Evolutionary conservation across 2,113 vertebrate genomes (phyloP), one percentile per base, ranked within the genome.

Genomic region (Catharus bicknelli): DNA sequence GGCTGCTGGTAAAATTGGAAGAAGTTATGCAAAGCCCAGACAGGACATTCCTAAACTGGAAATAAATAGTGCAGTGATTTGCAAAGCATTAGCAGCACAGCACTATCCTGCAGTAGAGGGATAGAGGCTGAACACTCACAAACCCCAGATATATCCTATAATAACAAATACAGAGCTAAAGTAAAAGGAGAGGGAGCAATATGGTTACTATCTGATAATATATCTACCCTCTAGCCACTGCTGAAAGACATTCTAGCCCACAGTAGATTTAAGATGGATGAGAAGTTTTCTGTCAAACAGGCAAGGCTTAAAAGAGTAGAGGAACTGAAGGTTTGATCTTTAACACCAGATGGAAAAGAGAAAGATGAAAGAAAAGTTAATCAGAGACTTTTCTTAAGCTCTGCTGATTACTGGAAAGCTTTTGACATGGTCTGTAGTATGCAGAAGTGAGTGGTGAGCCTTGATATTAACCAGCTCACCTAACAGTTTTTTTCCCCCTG

Each of bases 321-420:
- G 93, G 91, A 96, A 93, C 90, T 95, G 93, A 92, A 96, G 90
- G 92, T 95, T 94, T 96, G 95, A 95, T 96, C 94, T 95, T 91
- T 96, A 96, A 95, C 95, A 95, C 90, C 94, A 96, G 92, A 94
- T 90, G 92, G 95, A 85, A 95, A 96, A 94, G 95, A 84, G 80
- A 94, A 96, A 96, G 96, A 96, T 95, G 96, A 96, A 97, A 96
- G 92, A 94, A 96, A 92, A 96, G 83, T 95, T 97, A 97, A 96
- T 96, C 94, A 95, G 93, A 94, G 95, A 96, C 91, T 95, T 96
- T 94, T 91, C 95, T 94, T 96, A 95, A 97, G 96, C 94, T 96
- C 93, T 93, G 21, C 92, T 96, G 95, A 96, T 97, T 94, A 96
- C 88, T 94, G 91, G 93, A 96, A 96, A 96, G 95, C 86, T 95